These are phyloP conservation scores for Seira musarum DNA, from an alignment of 2,888 invertebrate genomes.

Conservation along the genomic window DNA sequence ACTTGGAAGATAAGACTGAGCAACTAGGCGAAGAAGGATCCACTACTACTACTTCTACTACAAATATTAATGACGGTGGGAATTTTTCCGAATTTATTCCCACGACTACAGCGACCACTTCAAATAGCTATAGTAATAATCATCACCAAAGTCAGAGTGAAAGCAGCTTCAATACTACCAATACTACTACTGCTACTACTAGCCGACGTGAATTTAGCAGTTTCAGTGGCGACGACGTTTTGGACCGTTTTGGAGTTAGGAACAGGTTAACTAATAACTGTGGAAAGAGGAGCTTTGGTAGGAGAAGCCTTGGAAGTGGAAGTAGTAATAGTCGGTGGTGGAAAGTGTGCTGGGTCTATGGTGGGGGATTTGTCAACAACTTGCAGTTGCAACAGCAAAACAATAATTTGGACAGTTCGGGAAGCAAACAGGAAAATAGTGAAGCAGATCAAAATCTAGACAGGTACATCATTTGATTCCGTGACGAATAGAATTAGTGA, in stretches of 20 bases:
- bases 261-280: too few relatives aligned
- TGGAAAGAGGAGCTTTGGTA: not conserved
- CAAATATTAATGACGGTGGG: not conserved
- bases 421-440: not conserved
- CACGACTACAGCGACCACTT: not conserved
- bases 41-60: too few relatives aligned
- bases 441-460: not conserved
- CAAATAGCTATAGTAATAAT: not conserved
- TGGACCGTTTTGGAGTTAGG: not conserved
- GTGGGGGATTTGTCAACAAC: conserved; percentile 89
- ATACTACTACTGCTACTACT: not conserved
- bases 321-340: conserved; percentile 78
- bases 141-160: not conserved
- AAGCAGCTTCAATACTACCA: not conserved
- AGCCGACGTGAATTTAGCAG: not conserved
- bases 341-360: conserved; percentile 91
- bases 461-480: too few relatives aligned
- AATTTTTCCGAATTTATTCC: not conserved
- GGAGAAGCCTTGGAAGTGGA: not conserved
- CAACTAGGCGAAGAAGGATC: too few relatives aligned
- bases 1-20: too few relatives aligned
- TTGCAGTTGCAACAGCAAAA: conserved; percentile 78
- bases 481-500: too few relatives aligned
- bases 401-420: not conserved
- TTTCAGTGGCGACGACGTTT: conserved; percentile 1